Evolutionary conservation across 2,797 vertebrate genomes (phyloP), one percentile per base, ranked within the genome.

Genomic region (Percopsis omiscomaycus): DNA sequence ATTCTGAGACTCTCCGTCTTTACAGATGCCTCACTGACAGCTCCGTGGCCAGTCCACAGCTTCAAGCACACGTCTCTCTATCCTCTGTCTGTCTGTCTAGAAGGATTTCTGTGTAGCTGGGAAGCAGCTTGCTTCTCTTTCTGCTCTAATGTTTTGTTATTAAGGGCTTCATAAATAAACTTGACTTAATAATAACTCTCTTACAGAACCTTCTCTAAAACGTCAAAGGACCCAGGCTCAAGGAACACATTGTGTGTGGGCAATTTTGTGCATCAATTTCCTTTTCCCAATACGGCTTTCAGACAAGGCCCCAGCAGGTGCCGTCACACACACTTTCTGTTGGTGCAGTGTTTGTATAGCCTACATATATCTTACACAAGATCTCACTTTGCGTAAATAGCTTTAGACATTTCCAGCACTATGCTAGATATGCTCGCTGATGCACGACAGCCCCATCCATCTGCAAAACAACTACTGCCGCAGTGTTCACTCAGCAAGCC

Each of bases 11-110:
- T 61, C 64, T 81, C 71, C 1, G 55, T 64, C 70, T 79, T 65
- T 63, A 73, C 68, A 77, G 71, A 84, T 59, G 78, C 71, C 78
- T 46, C 8, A 55, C 55, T 73, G 80, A 82, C 74, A 75, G 58
- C 67, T 72, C 50, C 1, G 64, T 9, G 16, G 66, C 75, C 75
- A 84, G 87, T 84, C 75, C 71, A 15, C 64, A 15, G 67, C 64
- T 64, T 48, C 22, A 59, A 54, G 27, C 47, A 57, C 52, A 74
- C 59, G 51, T 15, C 15, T 47, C 30, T 15, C 50, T 27, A 30
- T 64, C 70, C 64, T 50, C 61, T 42, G 5, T 58, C 56, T 27
- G 22, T 22, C 22, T 22, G 22, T 22, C 22, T 22, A 22, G 22
- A 22, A 22, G 22, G 22, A 22, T 22, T 22, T 22, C 22, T 22